Conservation (phyloP, 1,140 invertebrate species). For the Cydia fagiglandana region DNA sequence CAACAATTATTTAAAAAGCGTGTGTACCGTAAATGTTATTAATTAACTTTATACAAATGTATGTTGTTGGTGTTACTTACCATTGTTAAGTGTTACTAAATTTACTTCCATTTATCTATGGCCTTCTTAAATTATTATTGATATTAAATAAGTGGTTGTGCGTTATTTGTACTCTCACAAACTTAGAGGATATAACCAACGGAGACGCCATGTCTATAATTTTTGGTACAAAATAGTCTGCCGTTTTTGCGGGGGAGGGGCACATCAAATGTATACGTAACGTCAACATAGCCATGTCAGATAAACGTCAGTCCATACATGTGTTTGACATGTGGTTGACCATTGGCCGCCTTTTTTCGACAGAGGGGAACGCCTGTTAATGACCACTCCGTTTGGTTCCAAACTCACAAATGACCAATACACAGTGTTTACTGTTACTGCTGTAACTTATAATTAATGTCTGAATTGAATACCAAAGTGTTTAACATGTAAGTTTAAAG, state of each 20-base stretch:
- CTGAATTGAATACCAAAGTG: slow-evolving; percentile 10
- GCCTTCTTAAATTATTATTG: slow-evolving; percentile 12
- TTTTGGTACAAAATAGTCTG: too few species aligned
- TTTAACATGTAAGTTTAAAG: background rate
- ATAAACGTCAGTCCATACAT: too few species aligned
- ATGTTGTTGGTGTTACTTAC: slow-evolving; percentile 18
- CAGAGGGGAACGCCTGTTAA: too few species aligned
- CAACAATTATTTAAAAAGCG: background rate
- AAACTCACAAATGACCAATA: slow-evolving; percentile 12
- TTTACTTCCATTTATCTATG: slow-evolving; percentile 28
- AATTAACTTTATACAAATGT: slow-evolving; percentile 2
- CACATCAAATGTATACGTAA: too few species aligned
- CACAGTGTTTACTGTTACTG: background rate
- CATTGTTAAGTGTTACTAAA: slow-evolving; percentile 24
- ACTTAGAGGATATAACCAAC: too few species aligned
- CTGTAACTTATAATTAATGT: background rate
- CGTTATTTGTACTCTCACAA: slow-evolving; percentile 12
- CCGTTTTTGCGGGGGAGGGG: too few species aligned
- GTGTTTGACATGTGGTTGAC: too few species aligned
- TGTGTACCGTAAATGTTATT: background rate
- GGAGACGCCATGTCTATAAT: too few species aligned
- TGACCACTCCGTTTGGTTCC: too few species aligned
- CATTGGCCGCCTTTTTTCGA: too few species aligned
- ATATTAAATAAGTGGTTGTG: slow-evolving; percentile 29
- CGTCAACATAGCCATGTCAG: too few species aligned